A percentile compares a stretch with the other conserved stretches of the same genome.
Evolutionary conservation across 2,797 vertebrate species (phyloP).

Genomic region (Microctenopoma lineatum): DNA sequence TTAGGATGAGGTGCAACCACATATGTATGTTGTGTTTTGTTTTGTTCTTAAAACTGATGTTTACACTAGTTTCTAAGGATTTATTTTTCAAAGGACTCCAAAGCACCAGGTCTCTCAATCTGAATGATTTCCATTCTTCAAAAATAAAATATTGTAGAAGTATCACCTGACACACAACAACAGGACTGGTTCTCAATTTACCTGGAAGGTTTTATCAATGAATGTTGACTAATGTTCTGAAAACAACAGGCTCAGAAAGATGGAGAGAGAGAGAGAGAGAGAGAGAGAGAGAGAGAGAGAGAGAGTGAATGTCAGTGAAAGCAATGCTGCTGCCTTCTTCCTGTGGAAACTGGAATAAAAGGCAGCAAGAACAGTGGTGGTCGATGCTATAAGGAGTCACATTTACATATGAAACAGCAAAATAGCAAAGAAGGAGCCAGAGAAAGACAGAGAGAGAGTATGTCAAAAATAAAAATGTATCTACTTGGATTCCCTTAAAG

Average conservation of each 20-base stretch:
- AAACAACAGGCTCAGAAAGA: conserved; percentile 12
- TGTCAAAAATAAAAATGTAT: conserved; percentile 43
- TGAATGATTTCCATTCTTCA: not conserved
- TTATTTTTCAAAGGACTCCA: not conserved
- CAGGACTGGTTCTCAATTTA: not conserved
- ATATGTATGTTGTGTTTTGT: not conserved
- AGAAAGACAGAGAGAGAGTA: conserved; percentile 30
- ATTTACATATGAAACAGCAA: conserved; percentile 80
- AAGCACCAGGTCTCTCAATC: not conserved
- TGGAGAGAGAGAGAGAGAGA: conserved; percentile 5
- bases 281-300: conserved; percentile 10
- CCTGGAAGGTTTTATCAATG: conserved; percentile 9
- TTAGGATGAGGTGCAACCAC: no score
- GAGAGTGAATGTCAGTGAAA: conserved; percentile 26
- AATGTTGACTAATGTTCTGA: conserved; percentile 1
- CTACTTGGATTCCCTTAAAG: conserved; percentile 37
- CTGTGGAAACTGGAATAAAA: conserved; percentile 39
- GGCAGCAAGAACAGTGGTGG: conserved; percentile 36
- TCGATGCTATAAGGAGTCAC: conserved; percentile 43
- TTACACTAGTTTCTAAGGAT: not conserved
- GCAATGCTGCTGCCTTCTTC: conserved; percentile 31
- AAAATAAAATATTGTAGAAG: not conserved
- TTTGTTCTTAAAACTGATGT: not conserved
- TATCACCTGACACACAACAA: no score
- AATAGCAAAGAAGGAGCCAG: conserved; percentile 57